A percentile compares a stretch with the other conserved stretches of the same genome.
These are phyloP conservation scores for Crossaster papposus DNA, from an alignment of 53 echinoderm and acorn worm species.

Conservation along the genomic window DNA sequence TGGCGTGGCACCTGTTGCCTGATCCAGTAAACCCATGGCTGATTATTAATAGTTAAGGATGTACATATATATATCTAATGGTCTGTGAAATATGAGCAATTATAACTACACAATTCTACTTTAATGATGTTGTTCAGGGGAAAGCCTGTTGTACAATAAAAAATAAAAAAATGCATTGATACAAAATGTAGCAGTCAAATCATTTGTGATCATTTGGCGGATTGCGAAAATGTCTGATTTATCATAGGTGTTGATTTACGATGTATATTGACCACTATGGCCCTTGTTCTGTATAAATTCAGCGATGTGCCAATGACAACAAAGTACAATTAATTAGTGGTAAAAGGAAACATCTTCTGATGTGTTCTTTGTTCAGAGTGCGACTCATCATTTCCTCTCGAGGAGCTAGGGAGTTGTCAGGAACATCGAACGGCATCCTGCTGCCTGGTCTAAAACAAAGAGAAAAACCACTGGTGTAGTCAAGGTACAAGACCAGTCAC, in stretches of 20 bases:
- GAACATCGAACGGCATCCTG: constrained; percentile 44
- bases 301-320: neutral
- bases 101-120: too few relatives aligned
- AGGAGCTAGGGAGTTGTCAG: constrained; percentile 52
- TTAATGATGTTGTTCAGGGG: too few relatives aligned
- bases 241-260: too few relatives aligned
- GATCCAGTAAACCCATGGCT: constrained; percentile 86
- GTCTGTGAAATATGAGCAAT: neutral
- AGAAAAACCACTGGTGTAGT: neutral
- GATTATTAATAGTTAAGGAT: constrained; percentile 22
- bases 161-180: too few relatives aligned
- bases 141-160: too few relatives aligned
- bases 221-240: too few relatives aligned
- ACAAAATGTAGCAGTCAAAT: too few relatives aligned
- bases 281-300: too few relatives aligned
- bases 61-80: neutral
- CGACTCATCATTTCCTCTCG: constrained; percentile 53
- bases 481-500: too few relatives aligned
- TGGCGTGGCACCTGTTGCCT: constrained; percentile 78
- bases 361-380: constrained; percentile 71
- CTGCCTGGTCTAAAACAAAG: constrained; percentile 25
- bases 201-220: too few relatives aligned
- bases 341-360: constrained; percentile 88
- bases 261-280: too few relatives aligned
- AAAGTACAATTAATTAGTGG: neutral